Percentiles rank a stretch among this genome's conserved stretches.
Conservation (phyloP, 2,113 vertebrate genomes). For the Rattus rattus region DNA sequence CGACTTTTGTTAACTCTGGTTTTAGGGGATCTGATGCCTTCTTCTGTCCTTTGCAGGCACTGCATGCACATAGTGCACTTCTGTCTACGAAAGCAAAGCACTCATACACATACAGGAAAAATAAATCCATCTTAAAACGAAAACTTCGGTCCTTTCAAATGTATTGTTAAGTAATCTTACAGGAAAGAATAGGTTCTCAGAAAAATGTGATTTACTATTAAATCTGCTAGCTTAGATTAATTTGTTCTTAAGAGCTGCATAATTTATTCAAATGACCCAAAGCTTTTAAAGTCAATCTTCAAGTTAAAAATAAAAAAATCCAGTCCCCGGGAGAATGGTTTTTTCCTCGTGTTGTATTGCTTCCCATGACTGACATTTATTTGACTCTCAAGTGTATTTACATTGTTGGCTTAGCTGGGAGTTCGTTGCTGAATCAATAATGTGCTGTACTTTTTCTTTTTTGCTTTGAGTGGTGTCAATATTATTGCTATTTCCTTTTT, state of each 20-base stretch:
- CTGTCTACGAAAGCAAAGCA: neutral
- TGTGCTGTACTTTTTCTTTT: conserved; percentile 62
- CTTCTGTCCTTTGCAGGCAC: neutral
- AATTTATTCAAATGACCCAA: conserved; percentile 72
- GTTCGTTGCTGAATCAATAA: conserved; percentile 64
- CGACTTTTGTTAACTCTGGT: neutral
- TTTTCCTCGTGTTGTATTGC: conserved; percentile 41
- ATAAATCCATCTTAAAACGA: neutral
- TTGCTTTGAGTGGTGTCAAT: conserved; percentile 60
- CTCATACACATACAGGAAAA: neutral
- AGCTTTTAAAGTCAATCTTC: conserved; percentile 66
- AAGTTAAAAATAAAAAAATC: neutral
- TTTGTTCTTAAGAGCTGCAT: conserved; percentile 50
- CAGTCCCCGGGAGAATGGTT: conserved; percentile 30
- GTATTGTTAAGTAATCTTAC: conserved; percentile 63
- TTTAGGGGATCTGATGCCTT: neutral
- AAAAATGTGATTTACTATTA: conserved; percentile 60
- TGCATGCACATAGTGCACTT: neutral
- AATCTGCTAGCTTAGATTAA: conserved; percentile 39
- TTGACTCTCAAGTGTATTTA: conserved; percentile 71
- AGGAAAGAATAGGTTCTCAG: conserved; percentile 50
- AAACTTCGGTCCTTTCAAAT: conserved; percentile 12
- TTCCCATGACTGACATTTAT: conserved; percentile 67
- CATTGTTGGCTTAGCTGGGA: conserved; percentile 64
- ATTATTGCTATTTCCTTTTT: conserved; percentile 23